Percentiles rank a stretch among this genome's conserved stretches.
Conservation (phyloP, 2,113 vertebrate genomes). For the Grammomys dolichurus region DNA sequence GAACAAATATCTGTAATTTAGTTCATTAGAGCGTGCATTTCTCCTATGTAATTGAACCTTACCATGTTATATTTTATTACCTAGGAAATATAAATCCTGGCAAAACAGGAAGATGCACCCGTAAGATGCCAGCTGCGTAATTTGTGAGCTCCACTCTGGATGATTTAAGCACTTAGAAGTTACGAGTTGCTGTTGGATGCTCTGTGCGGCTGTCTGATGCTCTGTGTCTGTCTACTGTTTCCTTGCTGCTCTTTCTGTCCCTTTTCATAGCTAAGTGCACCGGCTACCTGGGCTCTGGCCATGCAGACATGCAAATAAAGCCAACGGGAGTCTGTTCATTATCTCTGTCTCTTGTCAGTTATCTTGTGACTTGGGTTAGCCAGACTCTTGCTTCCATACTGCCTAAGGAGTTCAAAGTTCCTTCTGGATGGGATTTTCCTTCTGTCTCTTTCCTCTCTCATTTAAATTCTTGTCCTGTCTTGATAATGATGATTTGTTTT, state of each 20-base stretch:
- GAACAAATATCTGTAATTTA: constrained; percentile 74
- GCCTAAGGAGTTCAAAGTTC: background rate
- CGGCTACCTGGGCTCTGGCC: background rate
- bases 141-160: background rate
- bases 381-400: background rate
- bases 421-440: background rate
- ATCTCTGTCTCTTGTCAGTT: background rate
- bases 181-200: too few relatives aligned
- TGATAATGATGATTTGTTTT: background rate
- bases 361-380: background rate
- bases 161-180: background rate
- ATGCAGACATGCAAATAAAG: background rate
- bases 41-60: constrained; percentile 52
- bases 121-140: background rate
- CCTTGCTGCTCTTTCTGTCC: background rate
- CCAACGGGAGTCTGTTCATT: background rate
- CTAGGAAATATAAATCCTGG: constrained; percentile 33
- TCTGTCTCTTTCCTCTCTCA: background rate
- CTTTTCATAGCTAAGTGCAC: accelerated
- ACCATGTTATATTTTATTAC: constrained; percentile 36
- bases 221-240: background rate
- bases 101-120: constrained; percentile 30
- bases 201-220: background rate
- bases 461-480: background rate
- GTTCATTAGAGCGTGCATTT: constrained; percentile 32